Conservation (phyloP, 2,797 vertebrate species). For the Anguilla anguilla region DNA sequence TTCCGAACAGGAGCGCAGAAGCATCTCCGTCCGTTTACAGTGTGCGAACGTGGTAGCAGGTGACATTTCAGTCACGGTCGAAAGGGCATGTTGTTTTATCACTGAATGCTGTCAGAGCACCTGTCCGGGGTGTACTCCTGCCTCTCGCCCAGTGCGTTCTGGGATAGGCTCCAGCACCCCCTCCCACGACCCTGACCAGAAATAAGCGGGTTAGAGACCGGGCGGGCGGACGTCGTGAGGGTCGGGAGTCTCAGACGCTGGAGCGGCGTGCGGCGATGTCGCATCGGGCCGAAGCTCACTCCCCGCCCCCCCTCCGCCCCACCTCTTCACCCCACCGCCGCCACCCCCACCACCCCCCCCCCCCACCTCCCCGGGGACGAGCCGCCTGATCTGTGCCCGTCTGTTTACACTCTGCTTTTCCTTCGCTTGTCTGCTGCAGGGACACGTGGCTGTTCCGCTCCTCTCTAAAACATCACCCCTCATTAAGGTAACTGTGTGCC, state of each 20-base stretch:
- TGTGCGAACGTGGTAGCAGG: background rate
- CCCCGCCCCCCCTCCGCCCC: background rate
- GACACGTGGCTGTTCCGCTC: constrained; percentile 84
- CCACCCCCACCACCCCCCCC: constrained; percentile 10
- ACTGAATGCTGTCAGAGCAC: background rate
- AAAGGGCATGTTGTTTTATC: background rate
- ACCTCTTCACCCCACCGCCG: background rate
- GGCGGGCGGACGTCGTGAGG: no score
- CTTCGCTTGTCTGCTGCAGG: constrained; percentile 77
- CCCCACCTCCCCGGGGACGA: background rate
- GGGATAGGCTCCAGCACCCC: no score
- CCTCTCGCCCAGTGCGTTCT: no score
- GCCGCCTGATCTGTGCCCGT: constrained; percentile 51
- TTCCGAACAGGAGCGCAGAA: background rate
- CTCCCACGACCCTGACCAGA: no score
- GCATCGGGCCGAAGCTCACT: background rate
- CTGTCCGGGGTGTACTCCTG: no score
- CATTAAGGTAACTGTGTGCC: constrained; percentile 84
- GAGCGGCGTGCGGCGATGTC: background rate
- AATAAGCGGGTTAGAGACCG: no score
- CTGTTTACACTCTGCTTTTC: constrained; percentile 58
- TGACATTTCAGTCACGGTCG: background rate
- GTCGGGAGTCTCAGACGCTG: background rate
- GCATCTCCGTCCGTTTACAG: background rate
- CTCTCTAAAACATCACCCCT: constrained; percentile 85